A percentile compares a stretch with the other conserved stretches of the same genome.
Conservation (phyloP, 2,888 invertebrate genomes). For the Pterobdella sp. region DNA sequence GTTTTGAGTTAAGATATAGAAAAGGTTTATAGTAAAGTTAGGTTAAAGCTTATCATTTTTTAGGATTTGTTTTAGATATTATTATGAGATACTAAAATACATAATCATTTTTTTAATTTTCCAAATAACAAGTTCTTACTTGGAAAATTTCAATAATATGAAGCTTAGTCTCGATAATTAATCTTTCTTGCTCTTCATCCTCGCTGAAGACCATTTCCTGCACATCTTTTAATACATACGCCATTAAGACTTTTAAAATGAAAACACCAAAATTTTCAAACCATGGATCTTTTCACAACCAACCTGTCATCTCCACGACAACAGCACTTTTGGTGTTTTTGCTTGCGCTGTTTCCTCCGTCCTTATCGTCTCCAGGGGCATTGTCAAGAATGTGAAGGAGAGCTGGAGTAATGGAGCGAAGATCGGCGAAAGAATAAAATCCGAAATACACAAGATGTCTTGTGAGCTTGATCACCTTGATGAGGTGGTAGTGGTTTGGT, state of each 20-base stretch:
- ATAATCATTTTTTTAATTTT: background rate
- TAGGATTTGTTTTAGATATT: background rate
- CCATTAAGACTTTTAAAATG: too few species aligned
- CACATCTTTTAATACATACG: too few species aligned
- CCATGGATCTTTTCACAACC: too few species aligned
- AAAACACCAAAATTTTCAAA: too few species aligned
- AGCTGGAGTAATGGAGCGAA: conserved; percentile 84
- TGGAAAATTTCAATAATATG: conserved; percentile 25
- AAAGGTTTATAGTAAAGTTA: too few species aligned
- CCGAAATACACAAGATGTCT: conserved; percentile 95
- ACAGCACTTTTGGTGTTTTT: conserved; percentile 13
- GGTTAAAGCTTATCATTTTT: conserved; percentile 6
- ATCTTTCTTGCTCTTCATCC: conserved; percentile 24
- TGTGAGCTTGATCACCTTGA: conserved; percentile 89
- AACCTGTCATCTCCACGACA: too few species aligned
- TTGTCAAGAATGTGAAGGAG: conserved; percentile 81
- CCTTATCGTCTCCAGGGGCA: conserved; percentile 31
- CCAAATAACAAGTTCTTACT: background rate
- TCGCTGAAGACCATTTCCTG: conserved; percentile 25
- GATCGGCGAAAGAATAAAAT: conserved; percentile 89
- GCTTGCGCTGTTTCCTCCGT: background rate
- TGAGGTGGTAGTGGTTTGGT: too few species aligned
- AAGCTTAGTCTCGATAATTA: conserved; percentile 23
- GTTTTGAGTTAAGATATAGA: too few species aligned
- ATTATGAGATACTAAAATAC: background rate